These are phyloP conservation scores for Panagrolaimus sp. DNA, from an alignment of 1,140 invertebrate species.

Conservation along the genomic window DNA sequence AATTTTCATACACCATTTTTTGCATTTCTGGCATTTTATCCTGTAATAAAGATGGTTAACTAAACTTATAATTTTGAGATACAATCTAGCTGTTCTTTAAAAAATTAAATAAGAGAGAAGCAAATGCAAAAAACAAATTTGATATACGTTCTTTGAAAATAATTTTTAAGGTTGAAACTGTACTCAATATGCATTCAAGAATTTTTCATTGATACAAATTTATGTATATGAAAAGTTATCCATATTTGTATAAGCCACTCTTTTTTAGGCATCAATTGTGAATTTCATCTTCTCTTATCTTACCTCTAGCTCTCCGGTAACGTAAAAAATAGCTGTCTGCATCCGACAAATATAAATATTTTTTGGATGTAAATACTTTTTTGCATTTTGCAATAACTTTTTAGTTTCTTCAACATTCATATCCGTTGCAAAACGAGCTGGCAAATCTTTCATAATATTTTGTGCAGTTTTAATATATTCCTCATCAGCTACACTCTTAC, in stretches of 20 bases:
- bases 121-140: too few relatives aligned
- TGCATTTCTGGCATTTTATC: conserved; percentile 6
- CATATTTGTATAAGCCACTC: too few relatives aligned
- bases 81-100: too few relatives aligned
- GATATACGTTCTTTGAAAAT: too few relatives aligned
- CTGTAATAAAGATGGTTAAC: too few relatives aligned
- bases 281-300: background rate
- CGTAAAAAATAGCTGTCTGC: conserved; percentile 26
- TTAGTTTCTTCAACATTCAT: background rate
- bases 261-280: too few relatives aligned
- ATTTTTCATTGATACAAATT: too few relatives aligned
- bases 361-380: conserved; percentile 23
- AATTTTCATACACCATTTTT: conserved; percentile 19
- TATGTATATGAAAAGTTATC: too few relatives aligned
- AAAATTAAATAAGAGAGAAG: too few relatives aligned
- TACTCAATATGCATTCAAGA: too few relatives aligned
- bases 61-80: too few relatives aligned
- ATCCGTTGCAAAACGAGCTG: background rate
- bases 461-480: conserved; percentile 24
- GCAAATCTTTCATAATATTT: conserved; percentile 5
- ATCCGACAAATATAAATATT: conserved; percentile 24
- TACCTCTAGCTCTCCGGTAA: conserved; percentile 22
- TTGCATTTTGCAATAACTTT: background rate
- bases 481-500: conserved; percentile 19
- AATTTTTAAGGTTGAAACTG: too few relatives aligned